Evolutionary conservation across 2,888 invertebrate species (phyloP).

Genomic region (Polyommatus icarus): DNA sequence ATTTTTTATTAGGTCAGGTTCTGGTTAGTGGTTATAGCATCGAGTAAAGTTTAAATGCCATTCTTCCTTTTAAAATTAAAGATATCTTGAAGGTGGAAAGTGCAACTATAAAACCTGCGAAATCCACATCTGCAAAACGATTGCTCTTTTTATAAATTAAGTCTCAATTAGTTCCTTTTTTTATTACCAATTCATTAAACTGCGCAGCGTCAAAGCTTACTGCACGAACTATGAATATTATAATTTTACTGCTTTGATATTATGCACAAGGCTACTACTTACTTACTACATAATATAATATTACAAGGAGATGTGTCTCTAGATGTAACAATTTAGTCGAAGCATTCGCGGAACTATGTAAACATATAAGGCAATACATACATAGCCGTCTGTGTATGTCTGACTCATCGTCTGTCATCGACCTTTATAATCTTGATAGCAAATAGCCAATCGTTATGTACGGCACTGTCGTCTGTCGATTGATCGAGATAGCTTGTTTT

Average conservation of each 20-base stretch:
- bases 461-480: neutral
- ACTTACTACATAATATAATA: neutral
- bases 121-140: neutral
- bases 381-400: constrained; percentile 21
- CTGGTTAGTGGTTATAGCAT: neutral
- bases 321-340: neutral
- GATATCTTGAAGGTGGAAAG: neutral
- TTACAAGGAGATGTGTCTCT: neutral
- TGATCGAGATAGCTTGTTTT: neutral
- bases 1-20: neutral
- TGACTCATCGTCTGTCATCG: constrained; percentile 61
- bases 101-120: neutral
- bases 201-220: too few relatives aligned
- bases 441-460: constrained; percentile 4
- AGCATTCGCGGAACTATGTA: constrained; percentile 33
- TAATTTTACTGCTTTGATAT: neutral
- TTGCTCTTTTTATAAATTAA: too few relatives aligned
- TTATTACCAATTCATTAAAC: too few relatives aligned
- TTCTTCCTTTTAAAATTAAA: neutral
- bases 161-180: too few relatives aligned
- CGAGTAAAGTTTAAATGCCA: neutral
- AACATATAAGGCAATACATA: constrained; percentile 47
- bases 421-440: constrained; percentile 50
- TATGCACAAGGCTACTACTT: neutral
- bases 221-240: too few relatives aligned